A percentile compares a stretch with the other conserved stretches of the same genome.
phyloP scores from a whole-genome alignment of 2,888 invertebrate genomes.

The Cremastinae sp. region DNA sequence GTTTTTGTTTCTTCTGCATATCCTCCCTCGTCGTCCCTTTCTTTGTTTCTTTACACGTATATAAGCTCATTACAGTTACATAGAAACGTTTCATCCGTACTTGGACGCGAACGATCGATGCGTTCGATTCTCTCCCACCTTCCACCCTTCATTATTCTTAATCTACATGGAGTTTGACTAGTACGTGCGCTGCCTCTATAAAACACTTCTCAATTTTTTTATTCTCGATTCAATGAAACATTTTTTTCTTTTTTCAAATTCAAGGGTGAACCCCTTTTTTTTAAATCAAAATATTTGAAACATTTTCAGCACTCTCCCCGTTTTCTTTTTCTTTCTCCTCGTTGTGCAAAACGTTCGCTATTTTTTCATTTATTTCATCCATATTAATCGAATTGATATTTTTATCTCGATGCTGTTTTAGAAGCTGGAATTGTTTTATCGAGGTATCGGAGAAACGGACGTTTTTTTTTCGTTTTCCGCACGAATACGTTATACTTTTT shows the following conservation, averaged over 20 bases:
- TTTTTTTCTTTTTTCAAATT: too few species aligned
- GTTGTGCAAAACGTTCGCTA: too few species aligned
- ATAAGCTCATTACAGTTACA: slow-evolving; percentile 80
- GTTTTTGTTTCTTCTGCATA: slow-evolving; percentile 64
- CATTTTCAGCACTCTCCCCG: too few species aligned
- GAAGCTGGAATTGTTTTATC: background rate
- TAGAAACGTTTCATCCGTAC: slow-evolving; percentile 71
- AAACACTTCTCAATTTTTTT: slow-evolving; percentile 49
- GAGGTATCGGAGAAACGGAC: background rate
- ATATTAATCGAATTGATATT: background rate
- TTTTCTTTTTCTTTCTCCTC: too few species aligned
- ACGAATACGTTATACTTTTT: slow-evolving; percentile 19
- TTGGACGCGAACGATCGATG: slow-evolving; percentile 32
- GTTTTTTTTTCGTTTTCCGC: background rate
- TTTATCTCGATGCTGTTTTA: slow-evolving; percentile 1
- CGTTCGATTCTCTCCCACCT: slow-evolving; percentile 53
- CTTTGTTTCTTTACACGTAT: slow-evolving; percentile 73
- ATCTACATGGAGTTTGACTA: slow-evolving; percentile 72
- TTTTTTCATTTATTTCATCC: too few species aligned
- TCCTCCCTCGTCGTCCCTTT: background rate
- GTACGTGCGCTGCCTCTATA: slow-evolving; percentile 68
- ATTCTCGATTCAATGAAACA: slow-evolving; percentile 43
- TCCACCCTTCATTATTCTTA: slow-evolving; percentile 60
- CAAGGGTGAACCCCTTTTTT: too few species aligned
- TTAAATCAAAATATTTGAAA: too few species aligned